Evolutionary conservation across 2,888 invertebrate species (phyloP), one percentile per base, ranked within the genome.

Genomic region (Cabera pusaria): DNA sequence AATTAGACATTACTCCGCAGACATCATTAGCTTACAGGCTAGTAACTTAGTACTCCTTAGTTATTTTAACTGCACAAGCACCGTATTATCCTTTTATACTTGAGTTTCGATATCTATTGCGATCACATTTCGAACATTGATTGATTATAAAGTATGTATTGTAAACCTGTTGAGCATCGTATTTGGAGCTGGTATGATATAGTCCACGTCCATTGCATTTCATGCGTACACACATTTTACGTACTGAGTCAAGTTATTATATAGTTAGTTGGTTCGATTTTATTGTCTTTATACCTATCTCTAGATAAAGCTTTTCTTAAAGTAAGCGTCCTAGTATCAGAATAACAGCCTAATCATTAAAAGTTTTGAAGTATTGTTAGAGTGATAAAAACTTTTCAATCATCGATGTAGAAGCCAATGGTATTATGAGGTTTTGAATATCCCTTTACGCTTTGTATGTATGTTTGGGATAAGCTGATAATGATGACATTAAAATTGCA

Each of bases 1-100:
- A 88, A 97, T 99, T 71, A 92, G 96, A 58, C 97, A 97, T 81
- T 98, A 98, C 82, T 94, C 96, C 34, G 98, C 98, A 28, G 99
- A 99, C 82, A 97, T 99, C 63, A 98, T 99, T 76, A 97, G 97
- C 72, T 92, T 97, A 70, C 90, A 90, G 86, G 90, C 71, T 52
- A 52, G 56, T 55, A 53, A 50, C 49, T 54, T 56, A 52, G 49
- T 56, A 47, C 35, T 54, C 49, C 46, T 55, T 52, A 52, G 55
- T 55, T 55, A 43, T 47, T 44, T 47, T 44, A 49, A 44, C 33
- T 38, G 43, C 48, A 53, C 53, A 32, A 45, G 45, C 52, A 53
- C 50, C 28, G 44, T 49, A 50, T 38, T 47, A 43, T 45, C 44
- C 38, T 43, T 36, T 29, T 34, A 31, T n/a, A n/a, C 26, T 42